Evolutionary conservation across 2,888 invertebrate species (phyloP), one percentile per base, ranked within the genome.

Genomic region (Lepidochitona cinerea): DNA sequence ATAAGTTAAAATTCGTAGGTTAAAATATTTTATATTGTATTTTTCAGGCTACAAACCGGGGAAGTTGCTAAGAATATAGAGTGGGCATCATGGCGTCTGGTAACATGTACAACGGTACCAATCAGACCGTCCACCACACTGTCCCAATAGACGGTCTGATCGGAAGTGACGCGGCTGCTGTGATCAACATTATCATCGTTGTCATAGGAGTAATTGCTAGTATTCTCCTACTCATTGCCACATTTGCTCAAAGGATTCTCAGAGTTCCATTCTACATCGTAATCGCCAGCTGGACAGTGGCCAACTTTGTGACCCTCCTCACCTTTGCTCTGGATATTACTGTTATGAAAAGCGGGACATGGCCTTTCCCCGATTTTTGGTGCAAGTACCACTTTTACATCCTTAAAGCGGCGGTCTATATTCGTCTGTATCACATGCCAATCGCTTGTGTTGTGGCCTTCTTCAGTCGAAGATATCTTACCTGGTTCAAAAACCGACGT

Each of bases 351-450:
- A 59, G 9, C 18, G 59, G 59, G 12, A 29, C 23, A 23, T 59
- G 59, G 59, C 23, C 26, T 18, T 59, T 59, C 26, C 59, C 59
- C 1, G 26, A 29, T 9, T 23, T 59, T 4, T 59, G 23, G 23
- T 59, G 59, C 26, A 18, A 26, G 26, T 59, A 59, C 26, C 32
- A 59, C 59, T 29, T 23, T 14, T 59, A 29, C 29, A 14, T 59
- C 18, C 23, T 59, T 2, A 1, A 59, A 4, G 59, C 59, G 14
- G 59, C 29, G 23, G 29, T 59, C 59, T 26, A 29, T 23, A 26
- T 59, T 14, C 59, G 59, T 29, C 59, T 59, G 29, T 59, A 59
- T 59, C 59, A 59, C 59, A 59, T 59, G 59, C 59, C 59, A 18
- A 23, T 59, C 23, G 59, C 59, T 14, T 23, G 26, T 4, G 9